Evolutionary conservation across 1,140 invertebrate genomes (phyloP), one percentile per base, ranked within the genome.

Genomic region (Galleria mellonella): DNA sequence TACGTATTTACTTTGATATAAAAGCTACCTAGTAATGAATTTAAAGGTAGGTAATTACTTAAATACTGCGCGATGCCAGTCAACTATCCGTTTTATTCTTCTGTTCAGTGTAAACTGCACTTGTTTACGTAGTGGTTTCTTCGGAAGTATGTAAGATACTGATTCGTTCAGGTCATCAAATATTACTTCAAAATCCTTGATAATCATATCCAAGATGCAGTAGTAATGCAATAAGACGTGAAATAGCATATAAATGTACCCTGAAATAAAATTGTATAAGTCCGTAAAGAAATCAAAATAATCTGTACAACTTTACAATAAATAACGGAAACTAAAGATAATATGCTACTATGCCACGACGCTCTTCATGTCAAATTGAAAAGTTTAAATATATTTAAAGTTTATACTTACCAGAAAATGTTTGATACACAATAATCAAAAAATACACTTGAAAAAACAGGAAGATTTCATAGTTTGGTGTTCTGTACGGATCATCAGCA

Each of bases 381-480:
- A n/a, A n/a, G n/a, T n/a, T n/a, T n/a, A n/a, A n/a, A n/a, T n/a
- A n/a, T n/a, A n/a, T n/a, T n/a, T n/a, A n/a, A n/a, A n/a, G n/a
- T n/a, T n/a, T 23, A 23, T 44, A 58, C 61, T 51, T 40, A 76
- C 70, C 59, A 8, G 49, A 47, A 62, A 72, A 73, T 28, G 53
- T 59, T 37, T 58, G 58, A 9, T 59, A 32, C 9, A 62, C 45
- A 2, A 58, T 41, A 5, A 63, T 27, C 23, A 43, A 41, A 11
- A 56, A 6, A 0, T 49, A 11, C n/a, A 47, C 36, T 38, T 74
- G 36, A 5, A 62, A 39, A 30, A 58, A 12, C 6, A 73, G 23
- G 41, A 77, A 67, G n/a, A 77, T 48, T 64, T 77, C 73, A 17
- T 74, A 77, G 36, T 67, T 72, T 0, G 73, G 71, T 28, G 71